Conservation (phyloP, 2,797 vertebrate genomes). For the Pseudotriccus pelzelni region DNA sequence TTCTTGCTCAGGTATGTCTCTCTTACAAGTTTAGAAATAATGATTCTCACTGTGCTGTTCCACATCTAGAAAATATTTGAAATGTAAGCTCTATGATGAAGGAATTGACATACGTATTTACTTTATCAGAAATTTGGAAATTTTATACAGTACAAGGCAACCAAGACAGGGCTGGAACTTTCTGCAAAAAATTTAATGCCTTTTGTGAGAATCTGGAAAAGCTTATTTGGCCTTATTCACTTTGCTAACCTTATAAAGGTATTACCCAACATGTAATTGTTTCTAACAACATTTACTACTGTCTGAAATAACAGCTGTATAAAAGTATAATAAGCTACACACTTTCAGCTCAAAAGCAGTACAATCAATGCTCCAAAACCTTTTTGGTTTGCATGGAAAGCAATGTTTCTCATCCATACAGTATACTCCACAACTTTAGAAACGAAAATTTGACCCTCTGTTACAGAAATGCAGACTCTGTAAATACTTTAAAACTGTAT, state of each 20-base stretch:
- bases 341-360: neutral
- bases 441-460: neutral
- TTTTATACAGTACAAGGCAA: neutral
- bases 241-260: neutral
- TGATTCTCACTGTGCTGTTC: neutral
- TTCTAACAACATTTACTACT: neutral
- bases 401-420: neutral
- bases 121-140: neutral
- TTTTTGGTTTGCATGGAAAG: neutral
- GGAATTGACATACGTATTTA: neutral
- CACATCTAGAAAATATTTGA: neutral
- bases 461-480: neutral
- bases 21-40: neutral
- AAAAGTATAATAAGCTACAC: neutral
- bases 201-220: neutral
- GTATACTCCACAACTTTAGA: neutral
- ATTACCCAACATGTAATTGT: neutral
- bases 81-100: neutral
- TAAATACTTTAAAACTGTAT: neutral
- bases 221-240: neutral
- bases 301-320: neutral
- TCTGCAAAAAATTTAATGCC: neutral
- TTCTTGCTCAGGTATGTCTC: neutral
- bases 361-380: neutral
- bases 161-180: neutral